A percentile compares a stretch with the other conserved stretches of the same genome.
These are phyloP conservation scores for Thelaira solivaga DNA, from an alignment of 2,888 invertebrate species.

Conservation along the genomic window DNA sequence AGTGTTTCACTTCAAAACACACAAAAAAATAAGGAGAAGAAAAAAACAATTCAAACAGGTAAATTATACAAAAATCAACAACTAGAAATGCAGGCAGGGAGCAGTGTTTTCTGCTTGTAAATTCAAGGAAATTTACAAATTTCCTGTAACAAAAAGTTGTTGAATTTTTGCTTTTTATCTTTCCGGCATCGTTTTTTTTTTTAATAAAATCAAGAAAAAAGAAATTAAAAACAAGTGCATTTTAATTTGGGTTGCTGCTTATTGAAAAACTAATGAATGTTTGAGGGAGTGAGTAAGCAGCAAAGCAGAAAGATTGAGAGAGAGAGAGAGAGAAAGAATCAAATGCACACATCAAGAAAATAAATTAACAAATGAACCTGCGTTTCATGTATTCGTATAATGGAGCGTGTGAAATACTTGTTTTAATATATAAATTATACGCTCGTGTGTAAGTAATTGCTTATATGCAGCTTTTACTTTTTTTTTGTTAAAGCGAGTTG, in stretches of 20 bases:
- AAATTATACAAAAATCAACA: not conserved
- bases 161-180: not conserved
- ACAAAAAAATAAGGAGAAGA: not conserved
- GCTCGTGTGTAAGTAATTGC: not conserved
- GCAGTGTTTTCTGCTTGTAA: conserved; percentile 12
- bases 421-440: conserved; percentile 4
- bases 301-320: no score
- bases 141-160: conserved; percentile 10
- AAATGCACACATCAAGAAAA: not conserved
- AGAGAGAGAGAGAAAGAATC: not conserved
- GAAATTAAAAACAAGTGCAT: not conserved
- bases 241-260: conserved; percentile 7
- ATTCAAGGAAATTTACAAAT: conserved; percentile 14
- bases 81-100: not conserved
- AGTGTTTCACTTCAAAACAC: not conserved
- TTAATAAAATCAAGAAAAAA: not conserved
- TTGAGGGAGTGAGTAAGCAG: not conserved
- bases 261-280: not conserved
- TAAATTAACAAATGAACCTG: not conserved
- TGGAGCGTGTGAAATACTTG: conserved; percentile 14
- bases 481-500: not conserved
- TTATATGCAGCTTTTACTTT: not conserved
- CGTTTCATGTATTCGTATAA: conserved; percentile 9
- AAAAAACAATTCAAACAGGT: not conserved
- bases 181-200: not conserved